These are phyloP conservation scores for Volucella zonaria DNA, from an alignment of 2,888 invertebrate genomes.

Conservation along the genomic window DNA sequence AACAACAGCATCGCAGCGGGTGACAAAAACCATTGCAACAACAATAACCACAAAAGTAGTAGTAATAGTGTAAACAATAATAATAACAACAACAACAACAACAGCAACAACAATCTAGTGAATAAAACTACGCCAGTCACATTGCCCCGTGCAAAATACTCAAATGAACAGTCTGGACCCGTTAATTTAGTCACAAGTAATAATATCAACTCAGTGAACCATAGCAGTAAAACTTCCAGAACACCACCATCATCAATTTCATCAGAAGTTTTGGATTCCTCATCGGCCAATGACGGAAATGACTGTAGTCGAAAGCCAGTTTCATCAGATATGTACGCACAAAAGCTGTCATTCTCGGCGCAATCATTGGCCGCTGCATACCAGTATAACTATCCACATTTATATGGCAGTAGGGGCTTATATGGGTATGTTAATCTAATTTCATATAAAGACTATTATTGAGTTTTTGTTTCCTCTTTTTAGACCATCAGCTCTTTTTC, in stretches of 20 bases:
- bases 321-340: conserved; percentile 73
- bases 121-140: conserved; percentile 48
- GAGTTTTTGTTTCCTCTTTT: background rate
- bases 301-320: conserved; percentile 64
- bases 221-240: conserved; percentile 49
- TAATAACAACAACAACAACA: conserved; percentile 35
- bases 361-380: conserved; percentile 74
- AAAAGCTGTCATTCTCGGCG: conserved; percentile 74
- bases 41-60: conserved; percentile 40
- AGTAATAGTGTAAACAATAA: conserved; percentile 52
- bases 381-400: conserved; percentile 77
- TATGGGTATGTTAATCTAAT: conserved; percentile 76
- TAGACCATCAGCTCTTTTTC: conserved; percentile 73
- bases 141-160: conserved; percentile 67
- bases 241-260: conserved; percentile 62
- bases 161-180: conserved; percentile 76
- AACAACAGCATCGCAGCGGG: conserved; percentile 21
- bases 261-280: conserved; percentile 31
- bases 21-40: conserved; percentile 63
- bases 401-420: conserved; percentile 76
- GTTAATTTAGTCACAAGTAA: conserved; percentile 78
- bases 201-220: conserved; percentile 62
- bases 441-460: conserved; percentile 25
- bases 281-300: conserved; percentile 38
- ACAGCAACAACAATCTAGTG: conserved; percentile 25